Evolutionary conservation across 2,113 vertebrate species (phyloP).

Genomic region (Amphiprion percula): DNA sequence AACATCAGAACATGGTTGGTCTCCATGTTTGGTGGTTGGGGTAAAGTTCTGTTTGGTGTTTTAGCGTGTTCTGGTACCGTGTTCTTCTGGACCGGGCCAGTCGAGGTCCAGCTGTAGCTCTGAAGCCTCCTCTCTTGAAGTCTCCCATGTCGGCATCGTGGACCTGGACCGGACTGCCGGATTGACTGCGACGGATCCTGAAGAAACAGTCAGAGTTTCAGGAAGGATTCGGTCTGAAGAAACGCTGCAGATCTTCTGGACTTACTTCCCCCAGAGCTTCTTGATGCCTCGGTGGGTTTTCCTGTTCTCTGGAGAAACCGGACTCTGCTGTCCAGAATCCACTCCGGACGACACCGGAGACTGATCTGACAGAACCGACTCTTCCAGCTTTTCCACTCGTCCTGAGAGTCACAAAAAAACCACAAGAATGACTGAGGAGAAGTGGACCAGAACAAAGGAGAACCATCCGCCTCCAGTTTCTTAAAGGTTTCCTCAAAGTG

Average conservation of each 20-base stretch:
- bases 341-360: slow-evolving; percentile 89
- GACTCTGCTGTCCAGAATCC: slow-evolving; percentile 90
- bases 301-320: slow-evolving; percentile 89
- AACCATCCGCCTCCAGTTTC: no score
- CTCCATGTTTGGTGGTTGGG: no score
- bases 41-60: no score
- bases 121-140: slow-evolving; percentile 92
- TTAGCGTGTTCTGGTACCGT: slow-evolving; percentile 15
- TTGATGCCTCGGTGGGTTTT: slow-evolving; percentile 93
- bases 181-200: slow-evolving; percentile 96
- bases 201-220: neutral
- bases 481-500: no score
- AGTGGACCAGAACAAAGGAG: neutral
- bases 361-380: slow-evolving; percentile 85
- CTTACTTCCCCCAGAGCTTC: slow-evolving; percentile 98
- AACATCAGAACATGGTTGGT: neutral
- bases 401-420: slow-evolving; percentile 74
- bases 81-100: slow-evolving; percentile 87
- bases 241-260: slow-evolving; percentile 3
- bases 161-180: slow-evolving; percentile 90
- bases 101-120: slow-evolving; percentile 93
- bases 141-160: slow-evolving; percentile 88
- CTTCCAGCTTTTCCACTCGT: slow-evolving; percentile 84
- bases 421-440: neutral
- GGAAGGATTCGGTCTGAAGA: neutral